These are phyloP conservation scores for Xenopus tropicalis DNA, from an alignment of 2,113 vertebrate genomes.

Conservation along the genomic window DNA sequence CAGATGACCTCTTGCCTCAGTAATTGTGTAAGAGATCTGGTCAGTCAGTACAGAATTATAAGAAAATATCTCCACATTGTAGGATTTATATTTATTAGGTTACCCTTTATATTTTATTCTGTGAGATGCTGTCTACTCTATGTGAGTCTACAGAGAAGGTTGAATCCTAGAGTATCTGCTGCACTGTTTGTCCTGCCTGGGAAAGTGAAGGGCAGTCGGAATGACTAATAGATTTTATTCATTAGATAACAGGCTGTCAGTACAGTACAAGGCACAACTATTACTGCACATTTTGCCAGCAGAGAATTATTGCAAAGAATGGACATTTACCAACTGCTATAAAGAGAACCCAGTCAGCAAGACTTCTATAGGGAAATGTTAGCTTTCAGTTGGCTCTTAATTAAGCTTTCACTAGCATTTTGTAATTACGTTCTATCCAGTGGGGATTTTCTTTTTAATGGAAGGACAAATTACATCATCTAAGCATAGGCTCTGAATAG, in stretches of 20 bases:
- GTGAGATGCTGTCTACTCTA: background rate
- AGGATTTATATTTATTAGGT: no score
- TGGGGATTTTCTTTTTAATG: background rate
- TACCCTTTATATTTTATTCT: no score
- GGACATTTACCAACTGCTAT: conserved; percentile 22
- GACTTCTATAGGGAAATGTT: conserved; percentile 12
- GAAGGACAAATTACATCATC: conserved; percentile 15
- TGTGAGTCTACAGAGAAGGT: conserved; percentile 15
- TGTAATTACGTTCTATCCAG: conserved; percentile 25
- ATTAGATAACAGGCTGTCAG: conserved; percentile 13
- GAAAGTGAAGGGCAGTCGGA: conserved; percentile 10
- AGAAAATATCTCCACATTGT: no score
- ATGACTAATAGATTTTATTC: conserved; percentile 15
- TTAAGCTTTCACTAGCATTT: conserved; percentile 24
- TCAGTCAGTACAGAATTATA: no score
- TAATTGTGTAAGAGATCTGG: no score
- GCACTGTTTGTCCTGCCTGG: conserved; percentile 20
- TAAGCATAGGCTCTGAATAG: conserved; percentile 1
- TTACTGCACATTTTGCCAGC: conserved; percentile 9
- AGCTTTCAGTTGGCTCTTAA: conserved; percentile 25
- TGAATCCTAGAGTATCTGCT: background rate
- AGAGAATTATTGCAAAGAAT: conserved; percentile 18
- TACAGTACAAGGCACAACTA: conserved; percentile 2
- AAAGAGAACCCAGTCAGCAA: conserved; percentile 6
- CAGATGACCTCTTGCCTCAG: no score